These are phyloP conservation scores for Erythrolamprus reginae DNA, from an alignment of 2,113 vertebrate genomes.

Conservation along the genomic window DNA sequence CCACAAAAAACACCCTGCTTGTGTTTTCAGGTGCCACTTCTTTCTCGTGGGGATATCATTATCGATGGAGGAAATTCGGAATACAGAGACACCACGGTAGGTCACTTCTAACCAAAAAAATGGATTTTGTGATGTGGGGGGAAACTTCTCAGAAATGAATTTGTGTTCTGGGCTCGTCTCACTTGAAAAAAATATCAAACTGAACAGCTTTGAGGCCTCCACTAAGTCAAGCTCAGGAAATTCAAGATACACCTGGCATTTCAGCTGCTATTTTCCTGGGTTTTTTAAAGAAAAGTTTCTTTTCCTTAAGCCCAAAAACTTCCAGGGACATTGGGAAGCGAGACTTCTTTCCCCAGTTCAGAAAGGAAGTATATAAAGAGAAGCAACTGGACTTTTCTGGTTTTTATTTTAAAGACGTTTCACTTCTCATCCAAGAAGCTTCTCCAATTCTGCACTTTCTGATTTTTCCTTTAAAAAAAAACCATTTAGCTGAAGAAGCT, in stretches of 20 bases:
- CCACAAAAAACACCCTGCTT: no score
- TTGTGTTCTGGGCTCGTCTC: background rate
- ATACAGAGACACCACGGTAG: constrained; percentile 90
- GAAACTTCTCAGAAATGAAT: background rate
- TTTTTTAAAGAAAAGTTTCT: background rate
- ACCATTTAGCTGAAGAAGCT: no score
- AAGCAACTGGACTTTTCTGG: background rate
- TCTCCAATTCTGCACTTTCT: no score
- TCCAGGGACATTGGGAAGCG: background rate
- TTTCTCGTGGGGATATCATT: constrained; percentile 89
- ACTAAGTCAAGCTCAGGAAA: background rate
- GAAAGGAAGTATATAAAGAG: background rate
- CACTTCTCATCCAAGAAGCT: no score
- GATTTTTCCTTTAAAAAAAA: no score
- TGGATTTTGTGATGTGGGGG: no score
- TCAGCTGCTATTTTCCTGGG: background rate
- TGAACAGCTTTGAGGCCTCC: background rate
- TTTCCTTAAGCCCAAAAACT: background rate
- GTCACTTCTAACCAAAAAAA: constrained; percentile 37
- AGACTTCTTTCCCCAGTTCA: background rate
- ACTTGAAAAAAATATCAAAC: background rate
- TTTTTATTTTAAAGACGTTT: no score
- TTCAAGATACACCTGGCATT: background rate
- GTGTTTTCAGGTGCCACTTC: constrained; percentile 69
- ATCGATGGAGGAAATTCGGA: constrained; percentile 98